These are phyloP conservation scores for Helobdella robusta DNA, from an alignment of 2,888 invertebrate genomes.

Conservation along the genomic window DNA sequence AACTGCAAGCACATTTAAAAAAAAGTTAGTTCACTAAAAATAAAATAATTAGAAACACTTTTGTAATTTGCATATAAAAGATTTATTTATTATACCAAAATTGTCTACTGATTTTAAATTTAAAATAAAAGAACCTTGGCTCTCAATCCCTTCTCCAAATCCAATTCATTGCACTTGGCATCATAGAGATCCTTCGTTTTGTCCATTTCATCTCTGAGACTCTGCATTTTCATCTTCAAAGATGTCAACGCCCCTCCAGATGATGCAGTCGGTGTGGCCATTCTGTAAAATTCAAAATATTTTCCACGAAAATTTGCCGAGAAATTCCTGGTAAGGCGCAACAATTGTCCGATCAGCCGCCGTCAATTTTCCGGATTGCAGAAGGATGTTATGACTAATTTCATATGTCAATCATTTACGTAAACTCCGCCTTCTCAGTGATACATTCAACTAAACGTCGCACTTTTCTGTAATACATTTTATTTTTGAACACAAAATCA, in stretches of 20 bases:
- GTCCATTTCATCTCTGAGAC: constrained; percentile 35
- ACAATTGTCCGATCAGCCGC: too few relatives aligned
- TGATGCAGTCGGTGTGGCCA: constrained; percentile 28
- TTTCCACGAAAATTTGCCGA: too few relatives aligned
- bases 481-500: not conserved
- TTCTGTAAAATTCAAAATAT: too few relatives aligned
- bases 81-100: not conserved
- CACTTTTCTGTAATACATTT: not conserved
- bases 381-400: constrained; percentile 24
- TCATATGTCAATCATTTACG: constrained; percentile 9
- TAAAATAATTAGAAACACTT: not conserved
- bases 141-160: constrained; percentile 30
- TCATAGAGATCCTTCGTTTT: constrained; percentile 35
- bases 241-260: constrained; percentile 31
- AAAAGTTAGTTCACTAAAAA: not conserved
- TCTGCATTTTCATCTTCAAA: constrained; percentile 36
- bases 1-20: too few relatives aligned
- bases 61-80: not conserved
- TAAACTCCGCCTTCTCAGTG: constrained; percentile 17
- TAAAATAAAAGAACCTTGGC: constrained; percentile 28
- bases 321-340: too few relatives aligned
- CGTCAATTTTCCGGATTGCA: constrained; percentile 18
- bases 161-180: constrained; percentile 33
- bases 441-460: constrained; percentile 9
- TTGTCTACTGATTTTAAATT: not conserved